Base-by-base conservation (phyloP, 1,140 invertebrate species). In the Drosophila funebris region DNA sequence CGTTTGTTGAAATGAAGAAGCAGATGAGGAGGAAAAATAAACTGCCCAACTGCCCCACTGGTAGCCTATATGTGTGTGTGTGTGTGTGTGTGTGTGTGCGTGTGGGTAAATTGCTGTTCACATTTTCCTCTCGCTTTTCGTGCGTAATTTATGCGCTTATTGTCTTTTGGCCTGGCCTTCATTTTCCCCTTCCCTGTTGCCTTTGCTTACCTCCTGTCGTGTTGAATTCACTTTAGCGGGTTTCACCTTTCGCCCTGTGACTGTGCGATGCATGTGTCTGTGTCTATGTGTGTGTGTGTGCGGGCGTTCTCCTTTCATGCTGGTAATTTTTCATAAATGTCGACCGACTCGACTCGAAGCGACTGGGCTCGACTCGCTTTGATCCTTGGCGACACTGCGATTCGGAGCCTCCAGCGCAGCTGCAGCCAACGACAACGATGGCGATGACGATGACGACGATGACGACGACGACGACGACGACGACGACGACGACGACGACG, bases 71-170 rank as follows among this genome's bases (percentile, higher is more conserved):
- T 57, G 54, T 57, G 61, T 50, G 20, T 18, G 31, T 36, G 39
- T 33, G 11, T 39, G 39, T 29, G 43, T 66, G 53, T 39, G 37
- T 78, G 31, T 77, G 36, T 53, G 52, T 53, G 58, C 29, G 31
- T 29, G 24, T 20, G 41, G 18, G 39, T 50, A 37, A 52, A 63
- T 73, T 67, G 60, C 50, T 43, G 31, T 33, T 33, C 43, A 44
- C 39, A 61, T 76, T 66, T 69, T 16, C 41, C 44, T 29, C 62
- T 74, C 74, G 80, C 70, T 70, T 75, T 87, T 77, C 61, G 56
- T 78, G 68, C 76, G 83, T 88, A 88, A 88, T 88, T 88, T 88
- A 89, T 89, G 67, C 76, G 84, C 83, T 88, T 88, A 88, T 88
- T 88, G 83, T 79, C 84, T 77, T 68, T 57, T 72, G 46, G 50